Conservation (phyloP, 2,797 vertebrate genomes). For the Lepilemur septentrionalis region DNA sequence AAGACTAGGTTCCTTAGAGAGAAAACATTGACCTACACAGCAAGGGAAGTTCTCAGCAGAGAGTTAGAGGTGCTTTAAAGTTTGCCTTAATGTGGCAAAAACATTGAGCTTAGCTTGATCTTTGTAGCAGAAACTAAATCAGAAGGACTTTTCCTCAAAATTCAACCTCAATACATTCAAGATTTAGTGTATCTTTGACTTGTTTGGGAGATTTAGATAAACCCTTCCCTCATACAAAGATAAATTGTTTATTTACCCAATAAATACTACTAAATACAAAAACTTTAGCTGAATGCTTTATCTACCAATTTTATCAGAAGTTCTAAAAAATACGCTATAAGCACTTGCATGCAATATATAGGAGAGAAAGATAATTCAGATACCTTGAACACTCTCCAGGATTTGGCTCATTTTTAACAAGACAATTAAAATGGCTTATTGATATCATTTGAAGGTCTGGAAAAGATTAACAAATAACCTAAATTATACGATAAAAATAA, state of each 20-base stretch:
- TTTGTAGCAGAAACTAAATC: background rate
- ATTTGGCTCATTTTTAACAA: background rate
- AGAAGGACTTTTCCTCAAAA: background rate
- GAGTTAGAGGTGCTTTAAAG: background rate
- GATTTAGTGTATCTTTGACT: background rate
- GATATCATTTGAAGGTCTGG: background rate
- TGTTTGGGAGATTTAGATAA: background rate
- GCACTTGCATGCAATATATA: background rate
- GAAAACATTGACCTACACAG: background rate
- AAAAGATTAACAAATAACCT: background rate
- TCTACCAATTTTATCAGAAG: background rate
- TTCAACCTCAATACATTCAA: background rate
- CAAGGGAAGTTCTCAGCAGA: background rate
- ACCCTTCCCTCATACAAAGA: background rate
- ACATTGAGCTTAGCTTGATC: background rate
- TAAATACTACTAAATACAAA: background rate
- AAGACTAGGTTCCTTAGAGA: background rate
- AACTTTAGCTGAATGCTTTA: background rate
- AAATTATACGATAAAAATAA: background rate
- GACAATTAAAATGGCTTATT: background rate
- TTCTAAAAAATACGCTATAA: background rate
- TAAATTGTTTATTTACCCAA: background rate
- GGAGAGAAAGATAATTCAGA: background rate
- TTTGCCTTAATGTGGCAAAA: background rate
- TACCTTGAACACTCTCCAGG: background rate